Evolutionary conservation across 2,888 invertebrate species (phyloP).

Genomic region (Drosophila pseudotakahashii): DNA sequence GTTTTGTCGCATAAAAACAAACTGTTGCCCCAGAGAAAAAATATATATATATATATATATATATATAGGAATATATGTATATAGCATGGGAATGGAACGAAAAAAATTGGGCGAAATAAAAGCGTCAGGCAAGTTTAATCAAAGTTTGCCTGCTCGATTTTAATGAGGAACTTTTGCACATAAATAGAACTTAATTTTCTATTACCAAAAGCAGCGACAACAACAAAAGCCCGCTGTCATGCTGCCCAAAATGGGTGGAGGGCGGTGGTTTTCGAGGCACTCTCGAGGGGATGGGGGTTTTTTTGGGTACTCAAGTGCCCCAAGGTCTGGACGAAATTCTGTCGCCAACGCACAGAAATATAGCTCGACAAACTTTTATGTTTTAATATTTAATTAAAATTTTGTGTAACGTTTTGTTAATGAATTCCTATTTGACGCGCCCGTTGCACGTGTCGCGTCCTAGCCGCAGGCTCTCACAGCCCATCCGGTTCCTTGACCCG

Average conservation of each 20-base stretch:
- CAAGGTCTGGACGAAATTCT: conserved; percentile 35
- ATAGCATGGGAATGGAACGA: conserved; percentile 1
- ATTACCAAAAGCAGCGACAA: conserved; percentile 34
- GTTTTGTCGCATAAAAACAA: conserved; percentile 54
- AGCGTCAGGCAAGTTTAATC: conserved; percentile 48
- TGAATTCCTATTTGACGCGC: conserved; percentile 77
- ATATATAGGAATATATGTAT: conserved; percentile 1
- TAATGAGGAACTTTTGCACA: conserved; percentile 49
- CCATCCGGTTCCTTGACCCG: conserved; percentile 23
- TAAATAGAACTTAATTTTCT: conserved; percentile 59
- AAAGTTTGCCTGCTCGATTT: conserved; percentile 50
- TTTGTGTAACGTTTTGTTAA: conserved; percentile 78
- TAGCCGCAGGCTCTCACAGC: conserved; percentile 49
- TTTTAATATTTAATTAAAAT: conserved; percentile 79
- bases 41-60: background rate
- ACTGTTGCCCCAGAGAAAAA: conserved; percentile 39
- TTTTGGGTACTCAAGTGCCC: conserved; percentile 8
- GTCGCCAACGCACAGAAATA: conserved; percentile 55
- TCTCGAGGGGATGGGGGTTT: background rate
- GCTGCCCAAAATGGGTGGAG: background rate
- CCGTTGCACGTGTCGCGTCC: conserved; percentile 65
- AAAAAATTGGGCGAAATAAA: conserved; percentile 12
- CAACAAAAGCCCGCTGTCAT: conserved; percentile 46
- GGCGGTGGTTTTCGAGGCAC: background rate
- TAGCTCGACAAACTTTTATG: conserved; percentile 67